Evolutionary conservation across 2,888 invertebrate genomes (phyloP).

Genomic region (Chalcosyrphus nemorum): DNA sequence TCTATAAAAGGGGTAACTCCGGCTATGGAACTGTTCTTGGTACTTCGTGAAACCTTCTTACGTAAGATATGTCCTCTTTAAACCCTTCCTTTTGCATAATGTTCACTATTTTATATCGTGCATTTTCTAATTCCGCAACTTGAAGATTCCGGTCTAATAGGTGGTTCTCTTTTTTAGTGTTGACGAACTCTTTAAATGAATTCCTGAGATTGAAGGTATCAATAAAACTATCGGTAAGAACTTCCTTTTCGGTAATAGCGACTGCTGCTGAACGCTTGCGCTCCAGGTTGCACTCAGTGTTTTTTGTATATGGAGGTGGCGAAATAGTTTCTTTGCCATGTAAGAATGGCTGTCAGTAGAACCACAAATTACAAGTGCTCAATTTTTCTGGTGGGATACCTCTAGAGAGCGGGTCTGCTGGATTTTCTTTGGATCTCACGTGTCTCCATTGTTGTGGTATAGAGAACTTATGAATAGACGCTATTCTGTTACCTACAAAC

Average conservation of each 20-base stretch:
- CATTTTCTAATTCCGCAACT: background rate
- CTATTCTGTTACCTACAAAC: too few species aligned
- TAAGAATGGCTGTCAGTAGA: slow-evolving; percentile 2
- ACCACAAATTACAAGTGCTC: slow-evolving; percentile 12
- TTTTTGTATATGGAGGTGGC: slow-evolving; percentile 1
- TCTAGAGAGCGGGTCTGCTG: too few species aligned
- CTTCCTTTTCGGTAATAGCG: background rate
- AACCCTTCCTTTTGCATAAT: background rate
- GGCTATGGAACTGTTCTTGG: too few species aligned
- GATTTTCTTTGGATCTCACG: too few species aligned
- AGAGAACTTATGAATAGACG: too few species aligned
- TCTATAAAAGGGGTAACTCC: too few species aligned
- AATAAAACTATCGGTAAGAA: background rate
- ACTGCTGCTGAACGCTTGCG: background rate
- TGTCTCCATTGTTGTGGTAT: too few species aligned
- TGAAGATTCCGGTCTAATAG: background rate
- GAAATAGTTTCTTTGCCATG: background rate
- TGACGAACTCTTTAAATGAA: background rate
- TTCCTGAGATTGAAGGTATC: background rate
- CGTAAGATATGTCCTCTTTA: too few species aligned
- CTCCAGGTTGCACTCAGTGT: background rate
- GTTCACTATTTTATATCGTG: background rate
- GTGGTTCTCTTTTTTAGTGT: too few species aligned
- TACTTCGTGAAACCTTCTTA: too few species aligned
- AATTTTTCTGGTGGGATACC: too few species aligned